Conservation (phyloP, 2,888 invertebrate species). For the Sisyra nigra region DNA sequence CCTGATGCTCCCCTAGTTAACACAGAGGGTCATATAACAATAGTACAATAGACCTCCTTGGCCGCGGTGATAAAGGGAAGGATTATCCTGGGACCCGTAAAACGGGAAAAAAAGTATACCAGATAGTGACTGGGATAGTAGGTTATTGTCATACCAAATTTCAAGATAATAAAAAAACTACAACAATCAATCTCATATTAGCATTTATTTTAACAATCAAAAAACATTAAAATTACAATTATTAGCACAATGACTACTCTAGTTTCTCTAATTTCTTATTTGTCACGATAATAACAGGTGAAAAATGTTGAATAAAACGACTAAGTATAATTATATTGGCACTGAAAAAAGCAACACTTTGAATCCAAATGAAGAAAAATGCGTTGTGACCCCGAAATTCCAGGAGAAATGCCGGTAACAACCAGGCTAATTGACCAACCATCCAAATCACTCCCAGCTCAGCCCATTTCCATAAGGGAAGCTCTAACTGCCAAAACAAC, state of each 20-base stretch:
- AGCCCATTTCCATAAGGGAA: constrained; percentile 31
- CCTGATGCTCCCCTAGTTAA: no score
- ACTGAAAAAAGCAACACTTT: constrained; percentile 67
- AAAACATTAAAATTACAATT: neutral
- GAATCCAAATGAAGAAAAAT: constrained; percentile 71
- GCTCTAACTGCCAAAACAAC: constrained; percentile 50
- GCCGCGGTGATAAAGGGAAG: no score
- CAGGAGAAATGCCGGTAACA: constrained; percentile 75
- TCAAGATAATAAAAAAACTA: no score
- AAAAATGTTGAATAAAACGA: constrained; percentile 33
- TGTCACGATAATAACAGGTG: constrained; percentile 13
- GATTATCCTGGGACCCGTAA: no score
- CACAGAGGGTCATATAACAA: no score
- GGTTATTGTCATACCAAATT: no score
- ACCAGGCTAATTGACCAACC: constrained; percentile 68
- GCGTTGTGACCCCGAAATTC: constrained; percentile 79
- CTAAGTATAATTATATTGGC: constrained; percentile 58
- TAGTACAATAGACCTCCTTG: no score
- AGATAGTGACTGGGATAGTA: no score
- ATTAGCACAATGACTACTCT: neutral
- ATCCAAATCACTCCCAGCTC: constrained; percentile 44
- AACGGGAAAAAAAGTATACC: no score
- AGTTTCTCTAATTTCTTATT: neutral
- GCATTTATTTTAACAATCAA: no score
- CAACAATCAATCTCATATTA: no score